Percentiles rank a stretch among this genome's conserved stretches.
Conservation (phyloP, 2,888 invertebrate genomes). For the Drosophila imparisetae region DNA sequence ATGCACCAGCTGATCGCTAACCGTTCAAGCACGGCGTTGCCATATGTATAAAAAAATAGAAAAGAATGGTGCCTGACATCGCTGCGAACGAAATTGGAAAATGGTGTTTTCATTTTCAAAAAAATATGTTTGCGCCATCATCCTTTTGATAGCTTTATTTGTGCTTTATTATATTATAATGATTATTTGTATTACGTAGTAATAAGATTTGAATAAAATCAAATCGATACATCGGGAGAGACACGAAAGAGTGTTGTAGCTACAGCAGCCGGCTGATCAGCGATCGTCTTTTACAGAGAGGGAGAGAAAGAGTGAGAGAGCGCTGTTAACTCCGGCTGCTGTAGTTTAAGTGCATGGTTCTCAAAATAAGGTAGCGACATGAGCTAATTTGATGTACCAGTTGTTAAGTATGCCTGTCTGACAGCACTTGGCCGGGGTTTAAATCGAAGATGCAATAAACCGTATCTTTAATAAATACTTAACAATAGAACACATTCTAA, state of each 20-base stretch:
- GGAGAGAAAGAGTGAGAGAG: background rate
- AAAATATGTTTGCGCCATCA: background rate
- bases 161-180: background rate
- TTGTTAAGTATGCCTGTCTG: background rate
- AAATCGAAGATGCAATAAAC: background rate
- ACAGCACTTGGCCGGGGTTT: background rate
- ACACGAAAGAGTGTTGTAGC: background rate
- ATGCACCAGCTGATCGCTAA: background rate
- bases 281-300: background rate
- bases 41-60: background rate
- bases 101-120: background rate
- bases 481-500: background rate
- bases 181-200: background rate
- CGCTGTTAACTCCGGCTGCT: background rate
- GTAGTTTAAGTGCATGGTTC: background rate
- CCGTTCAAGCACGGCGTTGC: background rate
- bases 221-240: background rate
- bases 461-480: background rate
- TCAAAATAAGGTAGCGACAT: background rate
- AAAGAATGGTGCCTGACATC: background rate
- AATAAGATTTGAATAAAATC: background rate
- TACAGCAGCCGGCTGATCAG: background rate
- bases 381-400: background rate
- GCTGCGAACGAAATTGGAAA: too few relatives aligned
- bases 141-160: background rate